Evolutionary conservation across 1,140 invertebrate species (phyloP).

Genomic region (Asbolus verrucosus): DNA sequence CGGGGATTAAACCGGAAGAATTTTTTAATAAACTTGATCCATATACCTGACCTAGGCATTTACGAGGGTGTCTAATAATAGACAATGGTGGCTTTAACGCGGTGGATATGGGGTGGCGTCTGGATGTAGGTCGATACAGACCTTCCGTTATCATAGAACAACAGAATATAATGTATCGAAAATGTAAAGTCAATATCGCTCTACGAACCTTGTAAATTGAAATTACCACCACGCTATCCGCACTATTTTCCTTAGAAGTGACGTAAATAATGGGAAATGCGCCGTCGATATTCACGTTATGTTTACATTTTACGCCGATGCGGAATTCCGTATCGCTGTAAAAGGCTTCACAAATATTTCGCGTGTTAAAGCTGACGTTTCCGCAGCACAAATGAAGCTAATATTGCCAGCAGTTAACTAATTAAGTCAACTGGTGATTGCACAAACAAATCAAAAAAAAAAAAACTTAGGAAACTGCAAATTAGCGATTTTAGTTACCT

Average conservation of each 20-base stretch:
- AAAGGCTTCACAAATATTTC: no score
- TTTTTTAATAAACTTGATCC: constrained; percentile 14
- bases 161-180: constrained; percentile 13
- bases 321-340: no score
- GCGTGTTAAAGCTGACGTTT: no score
- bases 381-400: no score
- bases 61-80: constrained; percentile 12
- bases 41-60: constrained; percentile 30
- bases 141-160: constrained; percentile 13
- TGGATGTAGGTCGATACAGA: constrained; percentile 2
- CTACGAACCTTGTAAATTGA: constrained; percentile 4
- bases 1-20: background rate
- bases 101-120: background rate
- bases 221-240: constrained; percentile 6
- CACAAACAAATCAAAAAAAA: no score
- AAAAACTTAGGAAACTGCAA: no score
- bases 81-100: background rate
- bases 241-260: constrained; percentile 1
- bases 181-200: constrained; percentile 31
- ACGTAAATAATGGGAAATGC: constrained; percentile 9
- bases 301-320: background rate
- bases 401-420: no score
- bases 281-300: background rate
- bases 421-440: no score
- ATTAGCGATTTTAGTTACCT: no score